These are phyloP conservation scores for Nephrotoma flavescens DNA, from an alignment of 2,888 invertebrate species.

Conservation along the genomic window DNA sequence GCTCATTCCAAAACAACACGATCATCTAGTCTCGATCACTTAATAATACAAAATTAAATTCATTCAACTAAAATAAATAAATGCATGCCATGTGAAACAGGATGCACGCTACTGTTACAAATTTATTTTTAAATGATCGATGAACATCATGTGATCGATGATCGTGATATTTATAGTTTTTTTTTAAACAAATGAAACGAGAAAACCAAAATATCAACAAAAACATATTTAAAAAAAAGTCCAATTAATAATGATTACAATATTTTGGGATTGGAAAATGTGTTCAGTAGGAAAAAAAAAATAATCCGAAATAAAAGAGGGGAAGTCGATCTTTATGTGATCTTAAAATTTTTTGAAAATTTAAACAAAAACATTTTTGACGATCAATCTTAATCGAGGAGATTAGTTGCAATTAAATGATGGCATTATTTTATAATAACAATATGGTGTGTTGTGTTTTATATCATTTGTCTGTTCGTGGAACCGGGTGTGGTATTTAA, in stretches of 20 bases:
- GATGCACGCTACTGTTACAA: background rate
- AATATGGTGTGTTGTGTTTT: background rate
- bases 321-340: background rate
- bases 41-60: background rate
- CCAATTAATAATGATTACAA: background rate
- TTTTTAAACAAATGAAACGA: background rate
- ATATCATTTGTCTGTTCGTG: background rate
- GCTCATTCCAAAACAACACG: too few species aligned
- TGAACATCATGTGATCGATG: background rate
- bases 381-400: background rate
- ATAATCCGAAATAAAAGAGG: background rate
- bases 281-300: background rate
- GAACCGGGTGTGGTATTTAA: background rate
- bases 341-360: background rate
- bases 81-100: background rate
- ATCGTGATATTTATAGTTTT: background rate
- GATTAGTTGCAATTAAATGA: background rate
- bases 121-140: background rate
- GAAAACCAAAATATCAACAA: background rate
- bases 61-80: background rate
- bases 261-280: background rate
- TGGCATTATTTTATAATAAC: background rate
- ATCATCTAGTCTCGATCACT: background rate
- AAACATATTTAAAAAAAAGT: background rate
- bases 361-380: background rate